Base-by-base conservation (phyloP, 2,888 invertebrate genomes). In the Ommatoiulus sabulosus region DNA sequence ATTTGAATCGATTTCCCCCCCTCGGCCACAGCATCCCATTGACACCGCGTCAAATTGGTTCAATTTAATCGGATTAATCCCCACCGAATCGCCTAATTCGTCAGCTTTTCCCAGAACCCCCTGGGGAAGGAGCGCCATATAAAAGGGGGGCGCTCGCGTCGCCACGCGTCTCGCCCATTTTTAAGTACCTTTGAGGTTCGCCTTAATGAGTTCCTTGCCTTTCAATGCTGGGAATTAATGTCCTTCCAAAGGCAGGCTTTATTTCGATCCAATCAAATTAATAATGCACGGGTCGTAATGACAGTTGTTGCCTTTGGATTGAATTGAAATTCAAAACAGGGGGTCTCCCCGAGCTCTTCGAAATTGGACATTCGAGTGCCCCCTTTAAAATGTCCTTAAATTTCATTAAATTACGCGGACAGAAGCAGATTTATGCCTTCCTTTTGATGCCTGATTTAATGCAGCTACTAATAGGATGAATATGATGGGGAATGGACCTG, bases 161-260 rank as follows among this genome's bases (percentile, higher is more conserved):
- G 72, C 63, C 63, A 63, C 63, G 63, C n/a, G 63, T 17, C 63
- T 63, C 72, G 72, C n/a, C 72, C 3, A 72, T 24, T 72, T 72
- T 72, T 72, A 72, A 72, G 72, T 72, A 72, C 72, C 72, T 72
- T 72, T 72, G 72, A 72, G 72, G 72, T 72, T 72, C n/a, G 72
- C 72, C 72, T 24, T 72, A 72, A 72, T 24, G 72, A 72, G 72
- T 24, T 72, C 24, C 72, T 72, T 72, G 72, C 72, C 72, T 24
- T 72, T 72, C 72, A 24, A n/a, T n/a, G 72, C 72, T 24, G 72
- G 24, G 24, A 72, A 72, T 72, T 72, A 72, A 72, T 72, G 72
- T 10, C 72, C 72, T 72, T 72, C 72, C 72, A 72, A 72, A 35
- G 24, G 72, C 72, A 24, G 24, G 72, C 72, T 72, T 72, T 24